Conservation (phyloP, 2,797 vertebrate species). For the Arctocebus calabarensis region DNA sequence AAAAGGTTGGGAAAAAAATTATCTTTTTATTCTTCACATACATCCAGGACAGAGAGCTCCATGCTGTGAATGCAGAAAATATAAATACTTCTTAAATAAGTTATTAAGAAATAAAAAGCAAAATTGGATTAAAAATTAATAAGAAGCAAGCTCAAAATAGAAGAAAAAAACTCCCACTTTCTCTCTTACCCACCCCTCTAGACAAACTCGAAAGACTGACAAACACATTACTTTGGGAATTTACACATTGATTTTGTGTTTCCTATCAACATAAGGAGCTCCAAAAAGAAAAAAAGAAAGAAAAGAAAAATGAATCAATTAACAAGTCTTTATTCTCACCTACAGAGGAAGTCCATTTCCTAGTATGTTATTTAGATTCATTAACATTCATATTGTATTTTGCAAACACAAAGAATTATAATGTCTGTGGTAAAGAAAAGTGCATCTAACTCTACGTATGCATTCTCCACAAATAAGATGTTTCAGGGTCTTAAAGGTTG, state of each 20-base stretch:
- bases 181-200: not conserved
- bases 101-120: not conserved
- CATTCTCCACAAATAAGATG: conserved; percentile 70
- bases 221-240: conserved; percentile 11
- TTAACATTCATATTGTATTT: conserved; percentile 76
- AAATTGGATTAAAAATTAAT: conserved; percentile 23
- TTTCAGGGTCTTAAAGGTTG: conserved; percentile 69
- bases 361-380: conserved; percentile 64
- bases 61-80: not conserved
- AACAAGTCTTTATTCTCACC: conserved; percentile 57
- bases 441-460: conserved; percentile 64
- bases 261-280: conserved; percentile 38
- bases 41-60: not conserved
- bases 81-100: not conserved
- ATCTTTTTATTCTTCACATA: not conserved
- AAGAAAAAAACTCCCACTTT: not conserved
- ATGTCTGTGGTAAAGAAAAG: conserved; percentile 49
- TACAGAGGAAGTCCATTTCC: conserved; percentile 46
- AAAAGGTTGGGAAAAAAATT: not conserved
- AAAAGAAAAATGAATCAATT: conserved; percentile 60
- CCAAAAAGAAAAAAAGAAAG: not conserved
- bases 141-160: not conserved
- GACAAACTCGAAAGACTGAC: not conserved
- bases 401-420: conserved; percentile 73
- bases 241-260: conserved; percentile 50